Percentiles rank a stretch among this genome's conserved stretches.
Evolutionary conservation across 1,140 invertebrate species (phyloP).

Genomic region (Aphidius ervi): DNA sequence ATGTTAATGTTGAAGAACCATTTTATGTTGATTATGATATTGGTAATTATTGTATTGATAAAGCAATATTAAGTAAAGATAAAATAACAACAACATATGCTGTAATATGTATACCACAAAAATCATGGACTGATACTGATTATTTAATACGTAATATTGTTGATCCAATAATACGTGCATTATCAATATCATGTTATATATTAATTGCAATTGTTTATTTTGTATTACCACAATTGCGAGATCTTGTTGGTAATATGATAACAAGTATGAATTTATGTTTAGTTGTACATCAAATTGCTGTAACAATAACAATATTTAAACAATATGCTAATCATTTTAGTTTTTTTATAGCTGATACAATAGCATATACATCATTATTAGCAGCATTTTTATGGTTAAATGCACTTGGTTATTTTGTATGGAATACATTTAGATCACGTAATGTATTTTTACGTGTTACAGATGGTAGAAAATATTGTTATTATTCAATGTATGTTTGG

Average conservation of each 20-base stretch:
- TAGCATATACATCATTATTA: conserved; percentile 68
- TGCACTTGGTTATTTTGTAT: conserved; percentile 78
- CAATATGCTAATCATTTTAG: conserved; percentile 74
- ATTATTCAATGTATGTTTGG: conserved; percentile 78
- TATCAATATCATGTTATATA: conserved; percentile 68
- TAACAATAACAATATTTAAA: conserved; percentile 73
- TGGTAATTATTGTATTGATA: conserved; percentile 75
- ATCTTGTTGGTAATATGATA: conserved; percentile 78
- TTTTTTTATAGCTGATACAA: conserved; percentile 70
- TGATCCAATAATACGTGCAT: conserved; percentile 69
- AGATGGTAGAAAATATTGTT: conserved; percentile 78
- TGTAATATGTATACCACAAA: conserved; percentile 68
- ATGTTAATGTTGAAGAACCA: conserved; percentile 42
- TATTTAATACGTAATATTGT: conserved; percentile 70
- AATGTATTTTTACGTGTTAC: conserved; percentile 80
- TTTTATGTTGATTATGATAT: conserved; percentile 67
- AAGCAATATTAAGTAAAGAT: conserved; percentile 54
- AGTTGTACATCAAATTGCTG: conserved; percentile 70
- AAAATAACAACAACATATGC: conserved; percentile 60
- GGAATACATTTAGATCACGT: conserved; percentile 78
- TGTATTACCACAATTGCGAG: conserved; percentile 74
- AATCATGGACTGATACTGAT: conserved; percentile 66
- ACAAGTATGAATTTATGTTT: conserved; percentile 74
- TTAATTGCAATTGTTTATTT: conserved; percentile 76
- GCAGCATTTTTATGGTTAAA: conserved; percentile 82